A percentile compares a stretch with the other conserved stretches of the same genome.
Evolutionary conservation across 2,888 invertebrate genomes (phyloP).

Genomic region (Drosophila tripunctata): DNA sequence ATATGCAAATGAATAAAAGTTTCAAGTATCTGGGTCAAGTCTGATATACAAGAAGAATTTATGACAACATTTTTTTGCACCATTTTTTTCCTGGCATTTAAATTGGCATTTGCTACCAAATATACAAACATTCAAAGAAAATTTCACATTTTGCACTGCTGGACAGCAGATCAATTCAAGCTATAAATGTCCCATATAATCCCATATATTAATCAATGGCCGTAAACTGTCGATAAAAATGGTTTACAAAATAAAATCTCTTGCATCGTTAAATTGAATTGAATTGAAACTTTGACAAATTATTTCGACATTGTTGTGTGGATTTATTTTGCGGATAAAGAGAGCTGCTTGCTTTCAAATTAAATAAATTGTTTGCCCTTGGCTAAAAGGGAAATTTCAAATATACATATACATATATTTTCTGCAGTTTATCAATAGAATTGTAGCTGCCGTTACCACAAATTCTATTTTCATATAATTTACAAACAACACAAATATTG

Average conservation of each 20-base stretch:
- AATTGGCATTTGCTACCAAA: conserved; percentile 7
- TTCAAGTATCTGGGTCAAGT: conserved; percentile 57
- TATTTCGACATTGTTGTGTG: background rate
- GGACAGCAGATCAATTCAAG: conserved; percentile 22
- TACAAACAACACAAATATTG: background rate
- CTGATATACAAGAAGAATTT: conserved; percentile 4
- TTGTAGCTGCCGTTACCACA: background rate
- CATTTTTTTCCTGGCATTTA: background rate
- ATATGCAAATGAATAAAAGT: conserved; percentile 69
- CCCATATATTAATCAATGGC: conserved; percentile 52
- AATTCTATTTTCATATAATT: background rate
- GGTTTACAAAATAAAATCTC: conserved; percentile 28
- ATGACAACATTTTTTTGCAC: background rate
- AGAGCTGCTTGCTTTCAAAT: background rate
- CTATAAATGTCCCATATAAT: conserved; percentile 38
- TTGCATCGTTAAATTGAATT: conserved; percentile 43
- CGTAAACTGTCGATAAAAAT: conserved; percentile 50
- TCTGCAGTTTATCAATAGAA: background rate
- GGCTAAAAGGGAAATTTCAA: background rate
- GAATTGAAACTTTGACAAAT: conserved; percentile 37
- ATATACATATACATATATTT: background rate
- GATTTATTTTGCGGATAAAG: background rate
- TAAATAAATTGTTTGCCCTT: background rate
- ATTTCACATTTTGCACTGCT: background rate
- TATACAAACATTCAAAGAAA: background rate